A percentile compares a stretch with the other conserved stretches of the same genome.
These are phyloP conservation scores for Leptocoma aspasia DNA, from an alignment of 2,113 vertebrate genomes.

Conservation along the genomic window DNA sequence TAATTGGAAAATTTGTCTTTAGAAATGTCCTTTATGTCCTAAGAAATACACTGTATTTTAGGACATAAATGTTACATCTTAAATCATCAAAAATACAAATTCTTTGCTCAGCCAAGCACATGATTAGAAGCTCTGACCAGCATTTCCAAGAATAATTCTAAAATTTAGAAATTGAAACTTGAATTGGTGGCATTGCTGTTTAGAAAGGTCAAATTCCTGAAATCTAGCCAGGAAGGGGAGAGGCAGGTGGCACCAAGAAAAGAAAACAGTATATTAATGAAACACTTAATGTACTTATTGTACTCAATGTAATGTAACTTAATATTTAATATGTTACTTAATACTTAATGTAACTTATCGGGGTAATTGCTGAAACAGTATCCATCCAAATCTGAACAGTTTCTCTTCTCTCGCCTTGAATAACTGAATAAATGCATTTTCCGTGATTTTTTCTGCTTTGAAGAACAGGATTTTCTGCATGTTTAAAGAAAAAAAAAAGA, in stretches of 20 bases:
- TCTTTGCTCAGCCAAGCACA: not conserved
- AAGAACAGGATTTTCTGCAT: not conserved
- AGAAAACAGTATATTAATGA: not conserved
- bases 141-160: not conserved
- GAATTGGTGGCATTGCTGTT: not conserved
- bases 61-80: not conserved
- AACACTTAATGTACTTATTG: not conserved
- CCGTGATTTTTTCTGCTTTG: not conserved
- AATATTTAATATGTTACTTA: not conserved
- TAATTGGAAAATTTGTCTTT: not conserved
- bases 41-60: not conserved
- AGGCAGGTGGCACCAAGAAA: not conserved
- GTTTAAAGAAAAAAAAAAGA: too few relatives aligned
- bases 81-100: not conserved
- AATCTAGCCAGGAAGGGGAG: not conserved
- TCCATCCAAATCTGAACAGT: not conserved
- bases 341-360: not conserved
- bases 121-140: not conserved
- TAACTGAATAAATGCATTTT: not conserved
- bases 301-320: not conserved
- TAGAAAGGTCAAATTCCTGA: not conserved
- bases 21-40: not conserved
- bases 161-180: not conserved
- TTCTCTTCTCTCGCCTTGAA: not conserved
- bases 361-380: not conserved